Conservation (phyloP, 2,888 invertebrate genomes). For the Euplexia lucipara region DNA sequence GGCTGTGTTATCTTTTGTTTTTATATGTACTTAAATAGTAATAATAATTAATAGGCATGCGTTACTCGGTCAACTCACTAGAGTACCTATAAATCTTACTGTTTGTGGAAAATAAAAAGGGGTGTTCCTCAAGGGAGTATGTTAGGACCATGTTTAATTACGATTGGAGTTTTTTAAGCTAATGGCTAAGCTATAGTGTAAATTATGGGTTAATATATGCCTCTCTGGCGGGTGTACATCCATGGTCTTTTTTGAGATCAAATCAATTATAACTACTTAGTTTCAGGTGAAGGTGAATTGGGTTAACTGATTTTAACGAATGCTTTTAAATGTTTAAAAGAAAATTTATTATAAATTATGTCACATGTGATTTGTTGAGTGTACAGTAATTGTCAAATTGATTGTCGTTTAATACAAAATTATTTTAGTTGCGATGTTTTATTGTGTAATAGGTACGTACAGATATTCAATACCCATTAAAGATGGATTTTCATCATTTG, state of each 20-base stretch:
- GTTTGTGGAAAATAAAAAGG: not conserved
- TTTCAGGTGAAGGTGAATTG: too few relatives aligned
- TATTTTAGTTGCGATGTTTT: conserved; percentile 9
- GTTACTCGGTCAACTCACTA: conserved; percentile 4
- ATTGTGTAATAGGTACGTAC: too few relatives aligned
- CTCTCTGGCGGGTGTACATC: not conserved
- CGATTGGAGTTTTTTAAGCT: not conserved
- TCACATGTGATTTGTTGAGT: conserved; percentile 18
- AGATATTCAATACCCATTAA: too few relatives aligned
- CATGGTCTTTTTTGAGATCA: not conserved
- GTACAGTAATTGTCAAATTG: conserved; percentile 36
- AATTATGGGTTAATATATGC: not conserved
- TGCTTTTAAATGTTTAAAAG: conserved; percentile 18
- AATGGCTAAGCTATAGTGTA: too few relatives aligned
- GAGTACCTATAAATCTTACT: not conserved
- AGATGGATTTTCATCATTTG: too few relatives aligned
- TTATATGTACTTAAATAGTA: conserved; percentile 38
- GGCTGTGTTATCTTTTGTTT: conserved; percentile 27
- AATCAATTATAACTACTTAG: too few relatives aligned
- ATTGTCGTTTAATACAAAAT: conserved; percentile 31
- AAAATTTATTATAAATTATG: conserved; percentile 22
- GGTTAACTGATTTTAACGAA: not conserved
- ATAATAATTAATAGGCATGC: not conserved
- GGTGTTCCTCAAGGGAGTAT: conserved; percentile 22
- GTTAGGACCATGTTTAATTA: conserved; percentile 10